Evolutionary conservation across 2,888 invertebrate genomes (phyloP).

Genomic region (Abrostola triplasia): DNA sequence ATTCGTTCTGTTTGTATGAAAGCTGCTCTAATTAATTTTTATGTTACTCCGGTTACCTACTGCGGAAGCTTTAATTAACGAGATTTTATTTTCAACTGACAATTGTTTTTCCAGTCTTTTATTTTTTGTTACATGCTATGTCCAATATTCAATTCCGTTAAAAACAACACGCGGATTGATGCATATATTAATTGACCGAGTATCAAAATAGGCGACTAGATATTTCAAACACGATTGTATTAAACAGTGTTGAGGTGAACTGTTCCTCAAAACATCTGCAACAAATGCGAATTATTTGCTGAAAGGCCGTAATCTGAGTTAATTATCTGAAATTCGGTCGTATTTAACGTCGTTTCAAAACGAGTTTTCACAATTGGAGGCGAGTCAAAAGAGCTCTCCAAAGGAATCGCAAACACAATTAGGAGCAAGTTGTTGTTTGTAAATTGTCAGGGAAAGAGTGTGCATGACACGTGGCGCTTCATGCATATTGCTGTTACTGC

Average conservation of each 20-base stretch:
- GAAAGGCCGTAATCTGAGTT: conserved; percentile 84
- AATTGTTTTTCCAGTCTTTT: neutral
- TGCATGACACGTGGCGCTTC: conserved; percentile 63
- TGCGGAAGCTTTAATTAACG: conserved; percentile 1
- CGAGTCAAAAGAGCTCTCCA: conserved; percentile 82
- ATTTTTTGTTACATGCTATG: neutral
- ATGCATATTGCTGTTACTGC: conserved; percentile 50
- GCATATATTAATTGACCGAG: neutral
- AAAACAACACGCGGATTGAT: neutral
- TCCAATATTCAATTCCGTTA: neutral
- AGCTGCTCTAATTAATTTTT: conserved; percentile 42
- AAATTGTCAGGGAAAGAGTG: conserved; percentile 81
- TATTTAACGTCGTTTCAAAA: conserved; percentile 84
- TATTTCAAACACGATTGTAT: neutral
- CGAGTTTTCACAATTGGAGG: conserved; percentile 82
- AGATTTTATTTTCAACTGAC: conserved; percentile 1
- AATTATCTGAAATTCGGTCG: conserved; percentile 85
- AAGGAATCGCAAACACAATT: conserved; percentile 86
- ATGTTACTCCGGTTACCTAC: conserved; percentile 7
- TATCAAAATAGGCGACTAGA: neutral
- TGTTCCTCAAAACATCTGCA: conserved; percentile 65
- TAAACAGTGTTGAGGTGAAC: conserved; percentile 17
- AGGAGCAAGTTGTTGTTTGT: conserved; percentile 81
- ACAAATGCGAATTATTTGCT: conserved; percentile 79
- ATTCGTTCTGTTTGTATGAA: conserved; percentile 64